Base-by-base conservation (phyloP, 2,113 vertebrate species). In the Camelus dromedarius region DNA sequence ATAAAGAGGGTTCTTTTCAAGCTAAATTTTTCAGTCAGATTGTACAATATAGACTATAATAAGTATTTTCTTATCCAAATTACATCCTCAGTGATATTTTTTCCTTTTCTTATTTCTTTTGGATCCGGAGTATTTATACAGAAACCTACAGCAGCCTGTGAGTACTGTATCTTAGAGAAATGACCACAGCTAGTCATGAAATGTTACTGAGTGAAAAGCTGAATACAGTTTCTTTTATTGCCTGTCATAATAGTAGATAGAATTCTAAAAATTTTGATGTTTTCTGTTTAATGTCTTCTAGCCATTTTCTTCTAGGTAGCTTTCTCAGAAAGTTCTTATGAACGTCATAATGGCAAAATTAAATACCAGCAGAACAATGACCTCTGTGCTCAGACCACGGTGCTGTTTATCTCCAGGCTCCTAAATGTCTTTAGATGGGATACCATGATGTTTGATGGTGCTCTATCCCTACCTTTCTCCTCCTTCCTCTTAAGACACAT, bases 21-120 rank as follows among this genome's bases (percentile, higher is more conserved):
- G 86, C 10, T 70, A 97, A 70, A 1, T 60, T 97, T 96, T 96
- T 93, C 50, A 85, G 38, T 82, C 50, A 80, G 48, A 89, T 50
- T 90, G 76, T 87, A 95, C 16, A 97, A 67, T 69, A 87, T 69
- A 89, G 67, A 64, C 12, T 88, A 10, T 91, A 96, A 85, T 81
- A 94, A 96, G 42, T 91, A 76, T n/a, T 93, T 96, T 92, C 64
- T 94, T 77, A 88, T 84, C 92, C 87, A 98, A 97, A 97, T 95
- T 96, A 97, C 69, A 73, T 96, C 96, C 22, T 97, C 70, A 92
- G n/a, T 96, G 89, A 93, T 97, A 97, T 18, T 18, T 96, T 77
- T 96, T 48, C 58, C 89, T 96, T 80, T 81, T 94, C 89, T 96
- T 54, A 95, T 77, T 96, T 93, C n/a, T 32, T 93, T 96, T 60